Evolutionary conservation across 2,113 vertebrate genomes (phyloP).

Genomic region (Pseudolaguvia tuberculata): DNA sequence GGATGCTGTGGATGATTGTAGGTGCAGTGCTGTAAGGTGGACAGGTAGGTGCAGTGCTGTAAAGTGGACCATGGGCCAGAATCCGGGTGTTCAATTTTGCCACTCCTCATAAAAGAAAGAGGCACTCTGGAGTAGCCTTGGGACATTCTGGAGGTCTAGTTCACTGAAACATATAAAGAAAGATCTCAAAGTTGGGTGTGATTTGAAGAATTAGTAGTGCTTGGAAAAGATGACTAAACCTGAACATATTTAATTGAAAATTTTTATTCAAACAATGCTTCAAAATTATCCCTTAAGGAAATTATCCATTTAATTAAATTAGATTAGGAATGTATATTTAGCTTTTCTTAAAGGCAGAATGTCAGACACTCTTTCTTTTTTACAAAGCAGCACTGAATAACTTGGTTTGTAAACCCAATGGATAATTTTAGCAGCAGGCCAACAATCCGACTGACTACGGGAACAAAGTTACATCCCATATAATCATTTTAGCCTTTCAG

Average conservation of each 20-base stretch:
- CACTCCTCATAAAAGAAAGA: conserved; percentile 33
- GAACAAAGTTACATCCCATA: conserved; percentile 5
- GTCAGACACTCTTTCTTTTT: conserved; percentile 34
- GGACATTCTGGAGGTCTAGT: conserved; percentile 60
- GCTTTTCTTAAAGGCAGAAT: conserved; percentile 7
- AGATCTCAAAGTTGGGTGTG: neutral
- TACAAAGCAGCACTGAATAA: conserved; percentile 44
- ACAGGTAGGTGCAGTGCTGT: conserved; percentile 2
- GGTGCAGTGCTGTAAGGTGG: conserved; percentile 42
- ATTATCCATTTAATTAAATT: neutral
- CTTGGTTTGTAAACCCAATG: conserved; percentile 44
- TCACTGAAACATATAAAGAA: conserved; percentile 16
- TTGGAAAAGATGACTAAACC: neutral
- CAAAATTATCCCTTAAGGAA: neutral
- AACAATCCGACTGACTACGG: conserved; percentile 16
- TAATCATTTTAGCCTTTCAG: conserved; percentile 22
- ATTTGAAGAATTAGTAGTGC: neutral
- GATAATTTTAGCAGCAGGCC: conserved; percentile 41
- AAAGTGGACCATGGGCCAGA: conserved; percentile 28
- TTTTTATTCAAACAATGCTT: neutral
- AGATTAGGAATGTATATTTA: neutral
- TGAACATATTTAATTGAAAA: neutral
- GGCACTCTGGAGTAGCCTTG: conserved; percentile 54
- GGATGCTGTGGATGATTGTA: conserved; percentile 49
- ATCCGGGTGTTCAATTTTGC: conserved; percentile 36